Conservation (phyloP, 2,113 vertebrate species). For the Cathartes aura region DNA sequence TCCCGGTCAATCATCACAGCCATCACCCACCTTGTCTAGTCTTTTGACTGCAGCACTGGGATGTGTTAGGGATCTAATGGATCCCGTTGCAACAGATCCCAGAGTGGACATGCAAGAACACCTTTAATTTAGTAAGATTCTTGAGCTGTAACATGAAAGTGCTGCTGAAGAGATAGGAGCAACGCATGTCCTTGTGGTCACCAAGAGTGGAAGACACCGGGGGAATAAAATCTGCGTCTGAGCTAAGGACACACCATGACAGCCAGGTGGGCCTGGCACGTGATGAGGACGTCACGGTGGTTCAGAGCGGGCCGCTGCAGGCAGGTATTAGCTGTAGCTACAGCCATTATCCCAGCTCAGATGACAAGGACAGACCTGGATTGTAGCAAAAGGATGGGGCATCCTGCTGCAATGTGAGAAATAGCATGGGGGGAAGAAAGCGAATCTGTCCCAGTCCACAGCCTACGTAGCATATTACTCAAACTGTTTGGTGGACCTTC, state of each 20-base stretch:
- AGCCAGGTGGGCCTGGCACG: not conserved
- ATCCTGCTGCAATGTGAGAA: not conserved
- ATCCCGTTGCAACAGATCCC: not conserved
- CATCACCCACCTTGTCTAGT: not conserved
- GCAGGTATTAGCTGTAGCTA: not conserved
- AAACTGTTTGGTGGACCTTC: rapidly evolving
- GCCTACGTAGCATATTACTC: rapidly evolving
- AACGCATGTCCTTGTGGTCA: not conserved
- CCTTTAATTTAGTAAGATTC: not conserved
- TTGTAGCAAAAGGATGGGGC: not conserved
- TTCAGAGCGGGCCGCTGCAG: not conserved
- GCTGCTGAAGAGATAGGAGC: not conserved
- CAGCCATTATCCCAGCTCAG: not conserved
- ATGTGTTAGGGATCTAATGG: not conserved
- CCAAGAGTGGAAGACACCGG: not conserved
- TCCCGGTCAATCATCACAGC: not conserved
- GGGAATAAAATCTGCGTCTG: not conserved
- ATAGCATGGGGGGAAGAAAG: not conserved
- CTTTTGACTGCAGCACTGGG: not conserved
- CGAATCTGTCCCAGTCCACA: not conserved
- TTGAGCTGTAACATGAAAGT: not conserved
- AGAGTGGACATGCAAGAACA: not conserved
- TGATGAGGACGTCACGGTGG: rapidly evolving
- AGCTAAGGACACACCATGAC: not conserved
- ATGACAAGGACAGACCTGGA: not conserved